phyloP scores from a whole-genome alignment of 2,113 vertebrate genomes.

The Galeopterus variegatus region DNA sequence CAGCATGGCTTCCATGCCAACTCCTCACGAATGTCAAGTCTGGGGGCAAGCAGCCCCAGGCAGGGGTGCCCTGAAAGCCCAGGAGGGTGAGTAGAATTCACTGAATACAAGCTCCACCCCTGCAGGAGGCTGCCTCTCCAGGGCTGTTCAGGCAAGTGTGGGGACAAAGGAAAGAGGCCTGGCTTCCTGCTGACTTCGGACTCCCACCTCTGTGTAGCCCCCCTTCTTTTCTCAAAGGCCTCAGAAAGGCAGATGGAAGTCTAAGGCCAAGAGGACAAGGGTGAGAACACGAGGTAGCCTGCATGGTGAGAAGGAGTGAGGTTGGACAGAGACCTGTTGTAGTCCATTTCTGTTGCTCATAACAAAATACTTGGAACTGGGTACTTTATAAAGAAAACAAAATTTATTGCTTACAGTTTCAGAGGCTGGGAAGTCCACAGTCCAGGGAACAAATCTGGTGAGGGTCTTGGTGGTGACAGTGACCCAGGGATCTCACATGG shows the following conservation, averaged over 20 bases:
- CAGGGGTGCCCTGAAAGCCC: too few species aligned
- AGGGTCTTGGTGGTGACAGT: too few species aligned
- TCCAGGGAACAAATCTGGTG: too few species aligned
- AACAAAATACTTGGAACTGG: too few species aligned
- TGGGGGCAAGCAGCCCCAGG: neutral
- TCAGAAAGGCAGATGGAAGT: neutral
- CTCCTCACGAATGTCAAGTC: neutral
- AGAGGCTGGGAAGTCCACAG: too few species aligned
- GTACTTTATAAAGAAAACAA: too few species aligned
- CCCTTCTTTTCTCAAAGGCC: neutral
- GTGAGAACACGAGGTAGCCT: neutral
- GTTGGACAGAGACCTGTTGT: neutral
- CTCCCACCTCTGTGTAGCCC: neutral
- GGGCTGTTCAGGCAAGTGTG: neutral
- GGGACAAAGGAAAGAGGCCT: neutral
- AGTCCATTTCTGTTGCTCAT: too few species aligned
- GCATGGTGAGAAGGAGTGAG: too few species aligned
- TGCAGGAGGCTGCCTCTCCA: neutral
- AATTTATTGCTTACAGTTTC: too few species aligned
- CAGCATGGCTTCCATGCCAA: neutral
- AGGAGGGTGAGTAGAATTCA: conserved; percentile 2
- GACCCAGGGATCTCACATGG: too few species aligned
- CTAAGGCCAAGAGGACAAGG: neutral
- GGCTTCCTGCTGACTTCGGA: neutral
- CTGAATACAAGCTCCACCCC: too few species aligned